A percentile compares a stretch with the other conserved stretches of the same genome.
phyloP scores from a whole-genome alignment of 2,113 vertebrate genomes.

The Alectura lathami region DNA sequence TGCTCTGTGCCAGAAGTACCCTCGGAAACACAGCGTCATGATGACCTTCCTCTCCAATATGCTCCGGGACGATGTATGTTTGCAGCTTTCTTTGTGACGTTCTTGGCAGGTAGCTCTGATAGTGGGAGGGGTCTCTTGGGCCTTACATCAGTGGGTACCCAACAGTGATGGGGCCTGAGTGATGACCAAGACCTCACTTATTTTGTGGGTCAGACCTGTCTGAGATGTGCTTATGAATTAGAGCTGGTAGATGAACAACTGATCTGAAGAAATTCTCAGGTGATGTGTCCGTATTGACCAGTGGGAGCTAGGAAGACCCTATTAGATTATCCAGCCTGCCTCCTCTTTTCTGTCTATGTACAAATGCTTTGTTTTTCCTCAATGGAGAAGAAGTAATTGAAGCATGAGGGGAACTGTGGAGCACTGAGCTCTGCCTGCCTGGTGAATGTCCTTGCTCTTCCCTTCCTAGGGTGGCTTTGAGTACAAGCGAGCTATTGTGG shows the following conservation, averaged over 20 bases:
- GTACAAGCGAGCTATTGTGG: conserved; percentile 97
- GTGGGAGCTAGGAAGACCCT: neutral
- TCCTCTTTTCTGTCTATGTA: too few species aligned
- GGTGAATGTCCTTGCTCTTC: neutral
- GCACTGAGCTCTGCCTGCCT: neutral
- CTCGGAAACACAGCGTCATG: conserved; percentile 96
- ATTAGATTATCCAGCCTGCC: fast-evolving
- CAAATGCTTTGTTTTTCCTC: neutral
- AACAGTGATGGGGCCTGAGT: neutral
- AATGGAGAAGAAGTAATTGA: neutral
- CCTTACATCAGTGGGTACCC: fast-evolving
- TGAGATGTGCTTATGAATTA: neutral
- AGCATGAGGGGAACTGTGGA: neutral
- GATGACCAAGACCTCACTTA: neutral
- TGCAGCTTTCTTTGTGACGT: neutral
- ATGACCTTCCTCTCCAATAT: conserved; percentile 99
- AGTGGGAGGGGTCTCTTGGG: neutral
- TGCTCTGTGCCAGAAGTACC: conserved; percentile 97
- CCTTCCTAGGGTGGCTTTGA: conserved; percentile 92
- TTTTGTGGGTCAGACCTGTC: neutral
- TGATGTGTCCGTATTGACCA: neutral
- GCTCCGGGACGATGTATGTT: conserved; percentile 94
- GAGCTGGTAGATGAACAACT: neutral
- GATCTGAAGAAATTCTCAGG: neutral
- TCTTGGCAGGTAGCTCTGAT: neutral